Evolutionary conservation across 2,888 invertebrate species (phyloP).

Genomic region (Stegana nigrithorax): DNA sequence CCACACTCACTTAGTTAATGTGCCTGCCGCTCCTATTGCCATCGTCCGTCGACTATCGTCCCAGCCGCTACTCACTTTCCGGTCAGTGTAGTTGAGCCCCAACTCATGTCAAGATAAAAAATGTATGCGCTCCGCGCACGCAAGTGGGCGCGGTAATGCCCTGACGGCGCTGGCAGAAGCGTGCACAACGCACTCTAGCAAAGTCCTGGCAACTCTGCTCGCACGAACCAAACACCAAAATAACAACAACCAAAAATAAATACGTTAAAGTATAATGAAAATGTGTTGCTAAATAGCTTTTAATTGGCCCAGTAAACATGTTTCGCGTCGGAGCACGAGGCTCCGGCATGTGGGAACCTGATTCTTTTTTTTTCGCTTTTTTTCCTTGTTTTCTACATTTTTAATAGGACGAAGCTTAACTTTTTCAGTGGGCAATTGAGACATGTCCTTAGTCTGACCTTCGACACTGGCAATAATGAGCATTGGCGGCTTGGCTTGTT

Average conservation of each 20-base stretch:
- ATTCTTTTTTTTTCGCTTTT: background rate
- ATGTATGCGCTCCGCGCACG: slow-evolving; percentile 30
- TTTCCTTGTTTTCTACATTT: too few relatives aligned
- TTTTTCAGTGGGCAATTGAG: too few relatives aligned
- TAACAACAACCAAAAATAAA: too few relatives aligned
- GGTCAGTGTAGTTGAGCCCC: background rate
- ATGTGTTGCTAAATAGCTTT: slow-evolving; percentile 40
- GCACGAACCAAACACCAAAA: too few relatives aligned
- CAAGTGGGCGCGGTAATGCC: slow-evolving; percentile 35
- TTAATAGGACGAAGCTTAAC: too few relatives aligned
- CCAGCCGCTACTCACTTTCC: background rate
- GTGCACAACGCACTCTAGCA: background rate
- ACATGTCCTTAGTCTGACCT: slow-evolving; percentile 9
- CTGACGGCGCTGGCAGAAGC: slow-evolving; percentile 5
- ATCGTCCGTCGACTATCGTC: too few relatives aligned
- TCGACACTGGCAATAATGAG: too few relatives aligned
- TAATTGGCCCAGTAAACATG: slow-evolving; percentile 46
- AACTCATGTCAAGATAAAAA: slow-evolving; percentile 22
- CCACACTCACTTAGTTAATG: background rate
- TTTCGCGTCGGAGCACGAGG: too few relatives aligned
- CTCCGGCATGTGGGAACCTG: background rate
- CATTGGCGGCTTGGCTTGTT: too few relatives aligned
- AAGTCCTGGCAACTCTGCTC: background rate
- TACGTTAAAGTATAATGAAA: slow-evolving; percentile 14
- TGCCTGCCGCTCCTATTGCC: background rate